Evolutionary conservation across 2,797 vertebrate species (phyloP).

Genomic region (Eidolon dupreanum): DNA sequence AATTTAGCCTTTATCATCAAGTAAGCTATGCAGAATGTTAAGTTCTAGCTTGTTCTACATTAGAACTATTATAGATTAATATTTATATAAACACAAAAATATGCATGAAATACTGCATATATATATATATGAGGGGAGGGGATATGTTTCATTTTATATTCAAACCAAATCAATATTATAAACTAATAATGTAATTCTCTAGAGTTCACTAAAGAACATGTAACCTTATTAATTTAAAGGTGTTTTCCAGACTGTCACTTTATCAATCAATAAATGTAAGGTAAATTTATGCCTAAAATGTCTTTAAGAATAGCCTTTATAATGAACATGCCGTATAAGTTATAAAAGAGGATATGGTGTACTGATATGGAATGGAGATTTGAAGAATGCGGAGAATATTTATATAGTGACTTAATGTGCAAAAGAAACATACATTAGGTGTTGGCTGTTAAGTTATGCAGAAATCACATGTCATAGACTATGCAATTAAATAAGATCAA

Average conservation of each 20-base stretch:
- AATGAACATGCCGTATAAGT: not conserved
- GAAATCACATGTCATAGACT: not conserved
- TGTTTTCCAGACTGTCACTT: not conserved
- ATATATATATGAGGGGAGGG: accelerated
- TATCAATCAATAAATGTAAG: constrained; percentile 13
- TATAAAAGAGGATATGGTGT: not conserved
- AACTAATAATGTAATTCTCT: constrained; percentile 16
- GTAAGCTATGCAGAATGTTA: not conserved
- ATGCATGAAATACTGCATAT: not conserved
- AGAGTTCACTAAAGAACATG: not conserved
- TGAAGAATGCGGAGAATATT: not conserved
- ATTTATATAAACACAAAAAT: not conserved
- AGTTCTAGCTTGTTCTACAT: constrained; percentile 13
- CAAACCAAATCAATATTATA: constrained; percentile 23
- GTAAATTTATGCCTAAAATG: not conserved
- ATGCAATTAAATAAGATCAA: not conserved
- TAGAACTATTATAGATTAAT: not conserved
- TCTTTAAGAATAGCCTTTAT: constrained; percentile 26
- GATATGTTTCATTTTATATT: not conserved
- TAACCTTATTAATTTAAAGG: not conserved
- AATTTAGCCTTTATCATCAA: constrained; percentile 27
- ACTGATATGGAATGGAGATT: not conserved
- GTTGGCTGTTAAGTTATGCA: not conserved
- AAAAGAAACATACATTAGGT: not conserved
- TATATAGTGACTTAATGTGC: not conserved